Evolutionary conservation across 2,888 invertebrate species (phyloP).

Genomic region (Toxonevra muliebris): DNA sequence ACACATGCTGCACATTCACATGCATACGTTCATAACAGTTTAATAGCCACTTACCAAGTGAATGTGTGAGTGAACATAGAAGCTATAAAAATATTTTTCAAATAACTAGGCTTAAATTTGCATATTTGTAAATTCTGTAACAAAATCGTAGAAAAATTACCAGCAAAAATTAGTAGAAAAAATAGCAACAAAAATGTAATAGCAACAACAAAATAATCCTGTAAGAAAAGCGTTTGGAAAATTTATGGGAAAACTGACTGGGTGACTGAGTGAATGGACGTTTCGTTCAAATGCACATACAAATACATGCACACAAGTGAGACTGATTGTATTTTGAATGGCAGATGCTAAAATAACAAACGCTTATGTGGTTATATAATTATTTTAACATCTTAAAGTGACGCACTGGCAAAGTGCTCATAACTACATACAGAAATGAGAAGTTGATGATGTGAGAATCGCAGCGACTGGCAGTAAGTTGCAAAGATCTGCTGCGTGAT

Average conservation of each 20-base stretch:
- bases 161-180: no score
- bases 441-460: no score
- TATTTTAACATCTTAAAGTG: no score
- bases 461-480: background rate
- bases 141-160: no score
- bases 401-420: no score
- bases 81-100: slow-evolving; percentile 11
- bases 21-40: slow-evolving; percentile 5
- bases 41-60: slow-evolving; percentile 3
- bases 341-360: background rate
- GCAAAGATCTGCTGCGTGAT: slow-evolving; percentile 45
- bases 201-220: background rate
- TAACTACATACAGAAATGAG: no score
- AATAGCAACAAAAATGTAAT: no score
- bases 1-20: background rate
- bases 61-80: background rate
- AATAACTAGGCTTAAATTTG: slow-evolving; percentile 27
- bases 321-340: slow-evolving; percentile 45
- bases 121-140: slow-evolving; percentile 9
- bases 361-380: no score
- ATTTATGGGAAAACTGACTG: background rate
- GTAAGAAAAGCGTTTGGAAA: background rate
- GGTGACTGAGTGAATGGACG: background rate
- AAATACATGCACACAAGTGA: slow-evolving; percentile 26
- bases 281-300: background rate